Base-by-base conservation (phyloP, 2,888 invertebrate genomes). In the Torymus aiolomorphi region DNA sequence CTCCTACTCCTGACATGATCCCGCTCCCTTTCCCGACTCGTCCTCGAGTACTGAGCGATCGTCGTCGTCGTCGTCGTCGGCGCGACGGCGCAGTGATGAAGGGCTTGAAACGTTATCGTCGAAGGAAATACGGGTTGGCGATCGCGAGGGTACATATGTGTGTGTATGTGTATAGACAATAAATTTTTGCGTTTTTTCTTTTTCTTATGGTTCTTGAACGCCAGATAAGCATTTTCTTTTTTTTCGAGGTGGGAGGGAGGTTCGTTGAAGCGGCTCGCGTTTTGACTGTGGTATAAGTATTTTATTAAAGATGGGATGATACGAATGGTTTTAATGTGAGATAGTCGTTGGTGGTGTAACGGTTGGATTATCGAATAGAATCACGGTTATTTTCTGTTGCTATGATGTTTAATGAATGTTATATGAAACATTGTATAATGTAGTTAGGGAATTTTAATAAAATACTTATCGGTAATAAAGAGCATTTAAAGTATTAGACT, bases 1-100 rank as follows among this genome's bases (percentile, higher is more conserved):
- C 89, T 94, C 57, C 83, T 90, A 82, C 89, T 90, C 79, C 83
- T 90, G 82, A 88, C 89, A 85, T 90, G 89, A 90, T 90, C 86
- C 83, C 80, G 82, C 72, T 85, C 84, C 20, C 82, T 80, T 18
- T 83, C 83, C 67, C 83, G 82, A 63, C 80, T 83, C 77, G 72
- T 82, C 72, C 77, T 73, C 24, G 74, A 78, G 62, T 76, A 75
- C 54, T 78, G 24, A 74, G 51, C 52, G 67, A 75, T 52, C 65
- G 31, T 13, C 14, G 31, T 52, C 20, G 1, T 49, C 20, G 16
- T 24, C n/a, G 62, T 52, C 42, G n/a, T 69, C n/a, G 5, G 10
- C n/a, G 11, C 24, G 3, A 31, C 31, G 31, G 4, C 31, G 3
- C 31, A 31, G 72, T 79, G 63, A 14, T 42, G 66, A 49, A 49